A percentile compares a stretch with the other conserved stretches of the same genome.
These are phyloP conservation scores for Harpalus rubripes DNA, from an alignment of 2,888 invertebrate genomes.

Conservation along the genomic window DNA sequence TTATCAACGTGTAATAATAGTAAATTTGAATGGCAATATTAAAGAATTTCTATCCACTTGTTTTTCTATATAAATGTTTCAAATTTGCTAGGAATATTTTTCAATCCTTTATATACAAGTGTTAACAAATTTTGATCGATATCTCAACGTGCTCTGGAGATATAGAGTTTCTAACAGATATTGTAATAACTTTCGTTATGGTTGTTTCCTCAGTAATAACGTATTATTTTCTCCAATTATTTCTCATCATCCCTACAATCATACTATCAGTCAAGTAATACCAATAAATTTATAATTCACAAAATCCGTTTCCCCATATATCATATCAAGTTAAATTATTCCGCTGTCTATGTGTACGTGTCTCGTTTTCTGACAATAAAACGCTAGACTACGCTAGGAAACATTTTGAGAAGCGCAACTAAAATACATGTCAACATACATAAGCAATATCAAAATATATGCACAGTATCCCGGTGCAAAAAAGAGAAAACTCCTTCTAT, in stretches of 20 bases:
- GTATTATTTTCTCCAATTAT: too few relatives aligned
- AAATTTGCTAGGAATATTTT: too few relatives aligned
- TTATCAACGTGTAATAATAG: too few relatives aligned
- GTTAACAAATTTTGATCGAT: too few relatives aligned
- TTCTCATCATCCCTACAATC: too few relatives aligned
- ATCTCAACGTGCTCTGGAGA: too few relatives aligned
- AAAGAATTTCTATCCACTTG: too few relatives aligned
- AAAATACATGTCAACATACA: constrained; percentile 6
- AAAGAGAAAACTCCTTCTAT: constrained; percentile 8
- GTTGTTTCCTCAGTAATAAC: neutral
- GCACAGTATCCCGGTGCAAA: neutral
- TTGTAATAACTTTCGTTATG: neutral
- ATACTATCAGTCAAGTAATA: too few relatives aligned
- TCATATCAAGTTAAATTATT: neutral
- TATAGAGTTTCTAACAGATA: too few relatives aligned
- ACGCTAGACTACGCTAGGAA: neutral
- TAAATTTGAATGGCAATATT: too few relatives aligned
- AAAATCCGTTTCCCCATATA: neutral
- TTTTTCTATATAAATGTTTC: too few relatives aligned
- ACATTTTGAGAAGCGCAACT: constrained; percentile 1
- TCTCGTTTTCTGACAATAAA: neutral
- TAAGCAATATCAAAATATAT: constrained; percentile 21
- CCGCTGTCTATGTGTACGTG: neutral
- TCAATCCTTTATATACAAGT: too few relatives aligned
- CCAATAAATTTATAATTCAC: neutral